Evolutionary conservation across 2,797 vertebrate species (phyloP).

Genomic region (Erithacus rubecula): DNA sequence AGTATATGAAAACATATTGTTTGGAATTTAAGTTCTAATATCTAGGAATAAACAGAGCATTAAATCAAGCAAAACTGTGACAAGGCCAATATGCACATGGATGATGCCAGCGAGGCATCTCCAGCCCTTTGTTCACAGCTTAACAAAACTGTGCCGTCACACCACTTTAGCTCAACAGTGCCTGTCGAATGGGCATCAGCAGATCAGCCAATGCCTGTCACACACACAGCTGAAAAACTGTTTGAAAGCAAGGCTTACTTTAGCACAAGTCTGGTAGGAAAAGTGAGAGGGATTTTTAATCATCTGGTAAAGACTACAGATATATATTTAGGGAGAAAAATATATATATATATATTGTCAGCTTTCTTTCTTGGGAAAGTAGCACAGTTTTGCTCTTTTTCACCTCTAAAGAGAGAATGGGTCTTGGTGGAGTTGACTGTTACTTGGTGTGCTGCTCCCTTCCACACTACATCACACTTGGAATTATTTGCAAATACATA

Average conservation of each 20-base stretch:
- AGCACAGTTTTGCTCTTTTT: neutral
- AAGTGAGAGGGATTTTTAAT: conserved; percentile 76
- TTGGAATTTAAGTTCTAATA: conserved; percentile 87
- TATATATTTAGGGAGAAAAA: neutral
- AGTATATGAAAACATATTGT: conserved; percentile 77
- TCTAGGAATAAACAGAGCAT: conserved; percentile 96
- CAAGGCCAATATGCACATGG: conserved; percentile 87
- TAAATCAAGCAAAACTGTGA: conserved; percentile 93
- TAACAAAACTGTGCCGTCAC: conserved; percentile 98
- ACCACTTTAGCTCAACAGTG: conserved; percentile 94
- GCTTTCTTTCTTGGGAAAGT: neutral
- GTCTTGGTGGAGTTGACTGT: neutral
- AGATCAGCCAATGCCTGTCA: conserved; percentile 90
- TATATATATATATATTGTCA: neutral
- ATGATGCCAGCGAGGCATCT: conserved; percentile 86
- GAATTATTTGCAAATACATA: neutral
- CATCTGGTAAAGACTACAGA: conserved; percentile 56
- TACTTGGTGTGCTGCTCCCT: neutral
- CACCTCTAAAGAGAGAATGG: neutral
- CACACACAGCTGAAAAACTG: conserved; percentile 80
- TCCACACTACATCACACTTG: neutral
- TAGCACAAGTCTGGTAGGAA: conserved; percentile 74
- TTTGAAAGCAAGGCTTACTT: conserved; percentile 82
- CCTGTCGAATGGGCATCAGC: conserved; percentile 94
- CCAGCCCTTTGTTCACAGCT: conserved; percentile 94